Percentiles rank a stretch among this genome's conserved stretches.
phyloP scores from a whole-genome alignment of 2,888 invertebrate species.

The Troides oblongomaculatus region DNA sequence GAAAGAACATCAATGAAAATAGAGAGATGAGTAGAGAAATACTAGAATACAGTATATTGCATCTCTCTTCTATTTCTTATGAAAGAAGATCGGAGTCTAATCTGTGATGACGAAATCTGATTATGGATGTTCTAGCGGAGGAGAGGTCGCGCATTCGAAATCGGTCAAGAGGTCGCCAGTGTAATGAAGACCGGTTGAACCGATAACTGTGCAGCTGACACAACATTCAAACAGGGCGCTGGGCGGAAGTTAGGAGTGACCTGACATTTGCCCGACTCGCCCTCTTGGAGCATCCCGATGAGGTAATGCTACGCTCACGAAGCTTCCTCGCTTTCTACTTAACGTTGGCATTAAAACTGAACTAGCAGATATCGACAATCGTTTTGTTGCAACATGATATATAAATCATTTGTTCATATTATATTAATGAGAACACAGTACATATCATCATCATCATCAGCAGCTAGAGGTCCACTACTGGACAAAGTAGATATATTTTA shows the following conservation, averaged over 20 bases:
- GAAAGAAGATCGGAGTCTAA: no score
- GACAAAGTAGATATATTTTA: no score
- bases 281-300: constrained; percentile 42
- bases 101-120: no score
- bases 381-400: not conserved
- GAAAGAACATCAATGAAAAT: no score
- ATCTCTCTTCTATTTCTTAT: no score
- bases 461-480: no score
- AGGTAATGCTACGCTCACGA: constrained; percentile 39
- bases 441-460: no score
- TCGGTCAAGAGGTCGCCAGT: constrained; percentile 17
- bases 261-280: constrained; percentile 55
- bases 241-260: constrained; percentile 50
- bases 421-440: no score
- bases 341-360: not conserved
- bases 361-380: not conserved
- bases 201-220: constrained; percentile 37
- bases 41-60: no score
- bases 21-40: no score
- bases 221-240: constrained; percentile 54
- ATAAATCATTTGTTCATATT: no score
- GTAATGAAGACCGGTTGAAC: not conserved
- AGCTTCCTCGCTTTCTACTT: constrained; percentile 24
- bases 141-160: not conserved
- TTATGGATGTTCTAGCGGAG: no score